Evolutionary conservation across 2,113 vertebrate species (phyloP).

Genomic region (Emydura subglobosa): DNA sequence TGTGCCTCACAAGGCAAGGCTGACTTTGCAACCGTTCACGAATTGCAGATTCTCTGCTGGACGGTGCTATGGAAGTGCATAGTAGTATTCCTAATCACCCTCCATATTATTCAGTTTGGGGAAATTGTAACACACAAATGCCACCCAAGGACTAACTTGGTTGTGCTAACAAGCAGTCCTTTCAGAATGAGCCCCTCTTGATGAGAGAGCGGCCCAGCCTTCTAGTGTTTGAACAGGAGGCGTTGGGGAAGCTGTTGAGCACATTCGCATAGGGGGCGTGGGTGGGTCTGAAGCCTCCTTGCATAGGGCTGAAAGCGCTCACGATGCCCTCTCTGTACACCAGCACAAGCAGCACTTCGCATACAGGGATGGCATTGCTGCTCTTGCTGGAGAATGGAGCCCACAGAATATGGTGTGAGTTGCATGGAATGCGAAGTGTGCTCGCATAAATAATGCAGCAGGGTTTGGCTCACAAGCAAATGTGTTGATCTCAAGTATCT

Average conservation of each 20-base stretch:
- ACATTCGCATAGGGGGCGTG: not conserved
- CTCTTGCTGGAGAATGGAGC: fast-evolving
- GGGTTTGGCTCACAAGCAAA: not conserved
- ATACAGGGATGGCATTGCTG: not conserved
- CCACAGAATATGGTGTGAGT: not conserved
- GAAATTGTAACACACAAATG: not conserved
- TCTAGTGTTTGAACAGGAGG: not conserved
- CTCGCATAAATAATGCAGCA: not conserved
- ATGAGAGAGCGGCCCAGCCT: not conserved
- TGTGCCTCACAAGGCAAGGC: not conserved
- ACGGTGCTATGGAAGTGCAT: not conserved
- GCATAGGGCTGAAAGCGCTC: not conserved
- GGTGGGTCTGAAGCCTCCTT: not conserved
- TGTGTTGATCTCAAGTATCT: not conserved
- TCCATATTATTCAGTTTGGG: not conserved
- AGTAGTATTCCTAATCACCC: not conserved
- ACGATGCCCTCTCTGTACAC: not conserved
- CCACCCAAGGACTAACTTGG: not conserved
- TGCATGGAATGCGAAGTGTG: not conserved
- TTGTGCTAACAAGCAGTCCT: not conserved
- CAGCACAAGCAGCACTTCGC: not conserved
- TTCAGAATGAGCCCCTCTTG: fast-evolving
- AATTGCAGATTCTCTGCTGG: not conserved
- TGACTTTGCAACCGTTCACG: not conserved
- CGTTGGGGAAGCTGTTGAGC: not conserved